Conservation (phyloP, 2,113 vertebrate genomes). For the Blennius ocellaris region DNA sequence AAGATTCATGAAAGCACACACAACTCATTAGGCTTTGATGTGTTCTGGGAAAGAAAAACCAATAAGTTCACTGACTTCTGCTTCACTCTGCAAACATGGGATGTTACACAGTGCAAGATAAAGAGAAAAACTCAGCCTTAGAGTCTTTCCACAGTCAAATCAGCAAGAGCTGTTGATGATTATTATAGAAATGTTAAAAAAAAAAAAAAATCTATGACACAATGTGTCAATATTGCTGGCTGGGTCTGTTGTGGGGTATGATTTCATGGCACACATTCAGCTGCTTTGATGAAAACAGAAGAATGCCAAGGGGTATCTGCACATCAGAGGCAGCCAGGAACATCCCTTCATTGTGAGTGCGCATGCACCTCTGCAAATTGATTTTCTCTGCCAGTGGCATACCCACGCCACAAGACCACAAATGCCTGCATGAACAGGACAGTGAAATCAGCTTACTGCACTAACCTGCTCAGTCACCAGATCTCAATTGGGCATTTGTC, state of each 20-base stretch:
- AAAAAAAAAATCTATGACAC: slow-evolving; percentile 25
- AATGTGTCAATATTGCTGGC: slow-evolving; percentile 49
- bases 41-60: slow-evolving; percentile 21
- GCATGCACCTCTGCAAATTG: slow-evolving; percentile 49
- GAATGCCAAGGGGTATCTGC: slow-evolving; percentile 49
- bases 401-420: slow-evolving; percentile 34
- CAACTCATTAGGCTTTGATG: slow-evolving; percentile 41
- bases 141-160: slow-evolving; percentile 22
- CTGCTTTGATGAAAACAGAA: slow-evolving; percentile 56
- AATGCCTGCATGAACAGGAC: slow-evolving; percentile 37
- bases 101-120: background rate
- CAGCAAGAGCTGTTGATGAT: slow-evolving; percentile 22
- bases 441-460: slow-evolving; percentile 48
- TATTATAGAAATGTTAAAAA: slow-evolving; percentile 1
- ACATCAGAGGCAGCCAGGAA: slow-evolving; percentile 58
- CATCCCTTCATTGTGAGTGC: slow-evolving; percentile 47
- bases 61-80: slow-evolving; percentile 21
- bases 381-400: slow-evolving; percentile 58
- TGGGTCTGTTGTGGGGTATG: slow-evolving; percentile 23
- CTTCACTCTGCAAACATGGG: slow-evolving; percentile 30
- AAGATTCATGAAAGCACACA: slow-evolving; percentile 43
- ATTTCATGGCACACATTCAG: slow-evolving; percentile 57
- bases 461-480: slow-evolving; percentile 54
- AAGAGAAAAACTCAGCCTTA: slow-evolving; percentile 11
- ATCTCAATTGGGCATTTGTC: slow-evolving; percentile 40